phyloP scores from a whole-genome alignment of 2,888 invertebrate species.

The Eulithis testata region DNA sequence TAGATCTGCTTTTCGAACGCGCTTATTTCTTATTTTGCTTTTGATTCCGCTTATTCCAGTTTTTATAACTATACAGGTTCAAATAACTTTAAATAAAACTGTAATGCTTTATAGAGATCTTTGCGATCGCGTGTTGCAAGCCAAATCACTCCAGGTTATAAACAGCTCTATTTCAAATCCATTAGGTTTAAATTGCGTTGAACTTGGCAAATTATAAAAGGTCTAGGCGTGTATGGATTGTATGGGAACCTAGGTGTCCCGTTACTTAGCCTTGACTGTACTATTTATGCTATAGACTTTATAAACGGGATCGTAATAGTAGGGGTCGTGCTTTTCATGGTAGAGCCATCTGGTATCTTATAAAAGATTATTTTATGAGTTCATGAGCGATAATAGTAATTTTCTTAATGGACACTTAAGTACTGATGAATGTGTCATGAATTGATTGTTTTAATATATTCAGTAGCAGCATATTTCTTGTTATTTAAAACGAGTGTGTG shows the following conservation, averaged over 20 bases:
- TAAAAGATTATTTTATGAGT: neutral
- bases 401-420: no score
- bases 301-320: conserved; percentile 39
- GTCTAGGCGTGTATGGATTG: conserved; percentile 16
- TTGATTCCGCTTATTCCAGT: neutral
- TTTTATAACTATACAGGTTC: neutral
- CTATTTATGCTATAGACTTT: conserved; percentile 24
- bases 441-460: no score
- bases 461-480: no score
- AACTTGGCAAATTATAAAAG: conserved; percentile 2
- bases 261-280: conserved; percentile 39
- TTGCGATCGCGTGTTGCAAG: neutral
- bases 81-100: neutral
- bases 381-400: neutral
- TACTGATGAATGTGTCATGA: no score
- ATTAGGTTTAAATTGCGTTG: conserved; percentile 11
- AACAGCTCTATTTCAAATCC: conserved; percentile 1
- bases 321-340: conserved; percentile 9
- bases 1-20: neutral
- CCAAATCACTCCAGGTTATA: neutral
- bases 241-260: conserved; percentile 39
- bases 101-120: neutral
- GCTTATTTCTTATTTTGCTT: neutral
- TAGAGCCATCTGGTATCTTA: neutral
- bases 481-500: no score